Percentiles rank a stretch among this genome's conserved stretches.
Conservation (phyloP, 2,797 vertebrate genomes). For the Esox masquinongy region DNA sequence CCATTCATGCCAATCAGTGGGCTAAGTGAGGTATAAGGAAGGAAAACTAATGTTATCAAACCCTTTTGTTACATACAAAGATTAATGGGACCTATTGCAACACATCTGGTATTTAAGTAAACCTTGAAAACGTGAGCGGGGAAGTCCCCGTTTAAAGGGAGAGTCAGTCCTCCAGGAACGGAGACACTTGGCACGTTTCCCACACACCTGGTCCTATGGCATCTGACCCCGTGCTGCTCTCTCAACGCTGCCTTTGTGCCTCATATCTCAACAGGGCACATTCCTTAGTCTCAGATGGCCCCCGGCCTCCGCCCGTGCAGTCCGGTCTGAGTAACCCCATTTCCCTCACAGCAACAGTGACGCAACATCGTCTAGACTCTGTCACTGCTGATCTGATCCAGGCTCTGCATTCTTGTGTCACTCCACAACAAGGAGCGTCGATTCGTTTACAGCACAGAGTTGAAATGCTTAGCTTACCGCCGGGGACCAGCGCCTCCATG, state of each 20-base stretch:
- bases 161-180: conserved; percentile 17
- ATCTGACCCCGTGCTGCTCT: conserved; percentile 36
- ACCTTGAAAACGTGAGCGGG: conserved; percentile 41
- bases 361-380: conserved; percentile 16
- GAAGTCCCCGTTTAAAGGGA: conserved; percentile 3
- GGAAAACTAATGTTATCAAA: conserved; percentile 15
- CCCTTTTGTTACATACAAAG: background rate
- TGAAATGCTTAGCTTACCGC: background rate
- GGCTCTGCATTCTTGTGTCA: background rate
- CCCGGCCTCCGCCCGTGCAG: background rate
- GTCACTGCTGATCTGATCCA: background rate
- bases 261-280: conserved; percentile 44
- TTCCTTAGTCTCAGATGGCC: conserved; percentile 58
- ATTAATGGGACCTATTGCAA: conserved; percentile 28
- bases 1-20: conserved; percentile 30
- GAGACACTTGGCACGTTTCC: conserved; percentile 58
- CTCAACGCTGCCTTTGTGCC: conserved; percentile 70
- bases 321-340: background rate
- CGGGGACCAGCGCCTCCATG: background rate
- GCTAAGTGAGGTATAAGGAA: conserved; percentile 21
- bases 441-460: background rate
- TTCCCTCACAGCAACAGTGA: background rate
- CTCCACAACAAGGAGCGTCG: background rate
- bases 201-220: conserved; percentile 65
- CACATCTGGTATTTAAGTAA: conserved; percentile 30